Evolutionary conservation across 2,113 vertebrate genomes (phyloP), one percentile per base, ranked within the genome.

Genomic region (Tetrao urogallus): DNA sequence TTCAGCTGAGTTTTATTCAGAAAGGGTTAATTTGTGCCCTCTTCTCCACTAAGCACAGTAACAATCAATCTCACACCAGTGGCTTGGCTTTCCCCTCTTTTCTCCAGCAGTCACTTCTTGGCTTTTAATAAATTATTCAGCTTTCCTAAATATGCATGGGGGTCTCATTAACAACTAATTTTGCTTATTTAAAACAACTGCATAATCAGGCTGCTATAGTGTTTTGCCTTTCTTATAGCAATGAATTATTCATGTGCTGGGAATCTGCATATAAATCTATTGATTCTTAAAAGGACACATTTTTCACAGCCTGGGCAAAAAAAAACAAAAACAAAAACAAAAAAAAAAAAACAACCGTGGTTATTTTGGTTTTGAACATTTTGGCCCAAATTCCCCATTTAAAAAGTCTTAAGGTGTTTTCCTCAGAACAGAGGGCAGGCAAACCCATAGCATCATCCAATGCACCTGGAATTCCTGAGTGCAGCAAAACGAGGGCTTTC

Each of bases 151-250:
- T 97, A 96, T 96, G 92, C 96, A 95, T 87, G 89, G 93, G 95
- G 93, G 89, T 92, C 93, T 97, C 96, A 96, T 97, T 97, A 97
- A 97, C 96, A 95, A 89, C 96, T 96, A 93, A 96, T 96, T 97
- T 92, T 97, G 92, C 94, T 97, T 95, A 95, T 97, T 97, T 96
- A 97, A 97, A 96, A 95, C 94, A 96, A 96, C 88, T 90, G 95
- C 89, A 86, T 96, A 97, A 97, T 96, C 95, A 96, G 93, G 94
- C 83, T 79, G 72, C 95, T 96, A 90, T 87, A 90, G 81, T 92
- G 90, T 90, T 94, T 86, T 30, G 25, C 80, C 61, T 93, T 94
- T 92, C 91, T 93, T 72, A 92, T n/a, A 73, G 2, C 21, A 34
- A 79, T 96, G 83, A 95, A 97, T 96, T 94, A 96, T 96, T 96